Conservation (phyloP, 1,140 invertebrate species). For the Zaprionus nigranus region DNA sequence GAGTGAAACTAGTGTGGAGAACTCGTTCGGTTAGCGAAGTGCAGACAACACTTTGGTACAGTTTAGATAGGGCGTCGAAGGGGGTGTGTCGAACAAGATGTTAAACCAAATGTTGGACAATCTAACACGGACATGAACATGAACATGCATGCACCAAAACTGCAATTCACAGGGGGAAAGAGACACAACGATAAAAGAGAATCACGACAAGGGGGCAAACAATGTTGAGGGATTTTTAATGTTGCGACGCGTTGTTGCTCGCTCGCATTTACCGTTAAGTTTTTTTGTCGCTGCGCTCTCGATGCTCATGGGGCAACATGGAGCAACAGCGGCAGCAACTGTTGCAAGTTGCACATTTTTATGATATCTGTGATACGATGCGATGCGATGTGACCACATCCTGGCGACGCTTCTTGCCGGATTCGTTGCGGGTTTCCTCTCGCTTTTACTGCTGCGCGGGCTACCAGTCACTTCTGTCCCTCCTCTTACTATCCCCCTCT, state of each 20-base stretch:
- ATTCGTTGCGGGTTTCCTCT: conserved; percentile 22
- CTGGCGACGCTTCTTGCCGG: neutral
- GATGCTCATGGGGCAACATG: conserved; percentile 11
- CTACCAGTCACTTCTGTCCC: neutral
- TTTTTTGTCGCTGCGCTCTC: conserved; percentile 21
- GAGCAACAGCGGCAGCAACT: conserved; percentile 37
- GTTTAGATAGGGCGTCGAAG: neutral
- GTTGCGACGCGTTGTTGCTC: conserved; percentile 16
- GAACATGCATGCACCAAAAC: neutral
- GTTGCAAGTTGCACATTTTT: conserved; percentile 60
- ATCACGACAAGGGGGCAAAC: conserved; percentile 19
- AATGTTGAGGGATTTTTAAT: conserved; percentile 18
- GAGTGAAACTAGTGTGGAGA: too few relatives aligned
- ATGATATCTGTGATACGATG: conserved; percentile 44
- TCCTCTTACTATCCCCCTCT: neutral
- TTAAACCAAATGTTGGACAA: neutral
- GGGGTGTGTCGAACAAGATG: neutral
- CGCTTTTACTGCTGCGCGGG: neutral
- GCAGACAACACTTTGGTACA: neutral
- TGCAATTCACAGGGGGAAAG: neutral
- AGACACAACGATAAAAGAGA: neutral
- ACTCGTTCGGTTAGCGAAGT: neutral
- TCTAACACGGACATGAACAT: conserved; percentile 8
- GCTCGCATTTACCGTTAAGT: conserved; percentile 8
- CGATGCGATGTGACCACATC: conserved; percentile 8